A percentile compares a stretch with the other conserved stretches of the same genome.
phyloP scores from a whole-genome alignment of 2,113 vertebrate species.

The Trematocara unimaculatum region DNA sequence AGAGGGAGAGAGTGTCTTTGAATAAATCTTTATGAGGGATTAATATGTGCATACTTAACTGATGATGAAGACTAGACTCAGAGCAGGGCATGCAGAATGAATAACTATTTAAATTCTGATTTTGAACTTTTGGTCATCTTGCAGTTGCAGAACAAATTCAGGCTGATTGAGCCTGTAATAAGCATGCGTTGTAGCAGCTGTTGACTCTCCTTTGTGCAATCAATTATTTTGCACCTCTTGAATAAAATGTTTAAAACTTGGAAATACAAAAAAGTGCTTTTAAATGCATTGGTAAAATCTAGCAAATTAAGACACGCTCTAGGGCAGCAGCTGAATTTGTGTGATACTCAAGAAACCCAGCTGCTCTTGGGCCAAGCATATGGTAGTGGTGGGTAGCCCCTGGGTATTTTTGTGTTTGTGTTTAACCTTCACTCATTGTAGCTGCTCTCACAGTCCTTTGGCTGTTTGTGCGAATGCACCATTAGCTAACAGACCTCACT shows the following conservation, averaged over 20 bases:
- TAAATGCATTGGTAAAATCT: background rate
- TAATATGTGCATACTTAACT: background rate
- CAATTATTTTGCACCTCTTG: background rate
- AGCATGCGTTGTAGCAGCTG: background rate
- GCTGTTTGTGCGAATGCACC: background rate
- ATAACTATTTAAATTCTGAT: background rate
- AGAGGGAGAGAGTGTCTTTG: background rate
- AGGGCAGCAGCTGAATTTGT: background rate
- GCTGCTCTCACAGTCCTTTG: background rate
- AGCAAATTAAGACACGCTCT: background rate
- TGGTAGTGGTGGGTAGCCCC: background rate
- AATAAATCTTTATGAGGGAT: background rate
- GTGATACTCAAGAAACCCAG: slow-evolving; percentile 2
- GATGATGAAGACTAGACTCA: background rate
- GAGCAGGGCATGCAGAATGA: background rate
- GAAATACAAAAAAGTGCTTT: background rate
- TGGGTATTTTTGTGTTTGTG: background rate
- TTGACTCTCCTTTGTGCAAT: background rate
- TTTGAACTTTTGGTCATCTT: background rate
- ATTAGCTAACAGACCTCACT: background rate
- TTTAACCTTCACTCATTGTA: background rate
- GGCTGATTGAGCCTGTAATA: background rate
- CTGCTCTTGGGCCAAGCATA: slow-evolving; percentile 13
- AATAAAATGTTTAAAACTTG: background rate
- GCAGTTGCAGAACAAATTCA: background rate